phyloP scores from a whole-genome alignment of 2,113 vertebrate genomes.

The Lepus americanus region DNA sequence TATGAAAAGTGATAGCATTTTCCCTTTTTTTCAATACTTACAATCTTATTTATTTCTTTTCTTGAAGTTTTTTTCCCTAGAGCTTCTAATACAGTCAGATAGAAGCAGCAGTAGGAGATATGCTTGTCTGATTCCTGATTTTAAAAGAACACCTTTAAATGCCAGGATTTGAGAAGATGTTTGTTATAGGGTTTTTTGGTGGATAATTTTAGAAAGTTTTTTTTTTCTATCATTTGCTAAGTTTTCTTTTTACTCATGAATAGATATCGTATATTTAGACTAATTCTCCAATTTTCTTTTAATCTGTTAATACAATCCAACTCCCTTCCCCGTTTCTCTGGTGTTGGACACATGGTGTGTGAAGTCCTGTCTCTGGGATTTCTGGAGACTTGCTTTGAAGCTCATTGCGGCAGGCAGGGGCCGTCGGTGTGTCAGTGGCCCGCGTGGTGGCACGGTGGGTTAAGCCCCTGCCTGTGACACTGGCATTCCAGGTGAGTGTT shows the following conservation, averaged over 20 bases:
- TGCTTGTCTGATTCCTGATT: constrained; percentile 33
- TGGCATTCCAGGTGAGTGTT: too few species aligned
- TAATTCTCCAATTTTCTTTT: neutral
- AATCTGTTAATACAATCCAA: constrained; percentile 24
- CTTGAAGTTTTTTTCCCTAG: neutral
- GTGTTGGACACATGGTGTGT: neutral
- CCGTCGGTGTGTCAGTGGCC: neutral
- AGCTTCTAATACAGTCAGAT: neutral
- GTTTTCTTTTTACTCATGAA: constrained; percentile 33
- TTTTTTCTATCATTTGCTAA: constrained; percentile 27
- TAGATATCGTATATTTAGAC: constrained; percentile 5
- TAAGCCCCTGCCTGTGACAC: too few species aligned
- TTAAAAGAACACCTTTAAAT: constrained; percentile 42
- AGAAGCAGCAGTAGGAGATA: neutral
- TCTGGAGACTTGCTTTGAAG: neutral
- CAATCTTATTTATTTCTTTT: neutral
- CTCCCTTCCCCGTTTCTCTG: constrained; percentile 19
- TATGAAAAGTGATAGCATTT: neutral
- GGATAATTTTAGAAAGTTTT: constrained; percentile 42
- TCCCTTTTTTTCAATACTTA: constrained; percentile 13
- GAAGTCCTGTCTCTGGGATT: constrained; percentile 21
- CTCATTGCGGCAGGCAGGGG: neutral
- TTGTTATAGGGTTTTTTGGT: neutral
- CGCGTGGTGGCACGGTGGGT: too few species aligned
- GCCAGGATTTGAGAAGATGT: constrained; percentile 33